Percentiles rank a stretch among this genome's conserved stretches.
Evolutionary conservation across 2,888 invertebrate genomes (phyloP).

Genomic region (Cosmia trapezina): DNA sequence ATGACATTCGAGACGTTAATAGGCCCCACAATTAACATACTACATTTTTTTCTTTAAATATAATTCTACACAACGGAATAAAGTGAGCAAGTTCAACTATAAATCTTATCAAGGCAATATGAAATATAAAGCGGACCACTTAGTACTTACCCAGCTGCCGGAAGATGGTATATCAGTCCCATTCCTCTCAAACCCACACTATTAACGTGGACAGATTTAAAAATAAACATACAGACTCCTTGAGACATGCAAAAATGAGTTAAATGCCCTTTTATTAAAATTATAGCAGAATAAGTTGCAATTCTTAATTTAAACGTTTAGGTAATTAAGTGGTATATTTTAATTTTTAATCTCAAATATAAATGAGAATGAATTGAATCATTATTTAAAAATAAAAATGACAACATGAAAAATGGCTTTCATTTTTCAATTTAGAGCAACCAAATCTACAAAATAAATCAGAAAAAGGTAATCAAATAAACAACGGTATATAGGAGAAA

Average conservation of each 20-base stretch:
- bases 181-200: constrained; percentile 65
- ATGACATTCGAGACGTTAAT: constrained; percentile 58
- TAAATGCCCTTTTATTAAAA: constrained; percentile 39
- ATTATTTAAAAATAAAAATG: constrained; percentile 23
- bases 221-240: constrained; percentile 64
- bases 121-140: constrained; percentile 62
- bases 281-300: constrained; percentile 19
- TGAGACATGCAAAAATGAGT: constrained; percentile 55
- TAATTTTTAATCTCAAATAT: constrained; percentile 12
- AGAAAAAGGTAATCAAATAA: constrained; percentile 46
- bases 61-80: constrained; percentile 26
- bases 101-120: constrained; percentile 62
- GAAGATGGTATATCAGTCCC: constrained; percentile 60
- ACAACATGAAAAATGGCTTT: constrained; percentile 20
- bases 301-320: constrained; percentile 31
- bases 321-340: constrained; percentile 19
- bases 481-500: constrained; percentile 53
- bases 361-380: constrained; percentile 26
- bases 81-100: constrained; percentile 49
- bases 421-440: constrained; percentile 42
- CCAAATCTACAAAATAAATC: constrained; percentile 40
- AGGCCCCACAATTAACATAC: constrained; percentile 54
- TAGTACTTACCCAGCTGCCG: constrained; percentile 64
- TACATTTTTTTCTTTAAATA: constrained; percentile 35
- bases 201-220: constrained; percentile 69